Base-by-base conservation (phyloP, 1,140 invertebrate genomes). In the Macrocentrus cingulum region DNA sequence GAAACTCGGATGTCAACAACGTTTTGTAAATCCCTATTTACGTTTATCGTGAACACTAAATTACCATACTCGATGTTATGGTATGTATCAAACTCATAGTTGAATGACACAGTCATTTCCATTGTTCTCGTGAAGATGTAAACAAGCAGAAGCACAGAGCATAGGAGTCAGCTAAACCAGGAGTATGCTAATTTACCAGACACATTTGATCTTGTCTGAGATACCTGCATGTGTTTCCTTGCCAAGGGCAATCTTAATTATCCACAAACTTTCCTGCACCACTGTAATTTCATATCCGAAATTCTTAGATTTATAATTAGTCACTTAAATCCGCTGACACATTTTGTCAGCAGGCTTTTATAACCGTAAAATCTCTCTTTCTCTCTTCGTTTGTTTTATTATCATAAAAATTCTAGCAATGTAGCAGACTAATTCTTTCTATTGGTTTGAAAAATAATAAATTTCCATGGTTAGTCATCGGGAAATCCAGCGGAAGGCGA, bases 81-180 rank as follows among this genome's bases (percentile, higher is more conserved):
- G 7, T 18, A 18, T 42, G 41, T 42, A 42, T 42, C 41, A 42
- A 42, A 42, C 41, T 42, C 41, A 42, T 42, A 42, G 41, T 42
- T 42, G 16, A 42, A 18, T 2, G 41, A 42, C 6, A 42, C n/a
- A 42, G 41, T 3, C 8, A 42, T 9, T 42, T 42, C 15, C 41
- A 42, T 42, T 42, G 18, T 42, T 42, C 41, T 42, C 6, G 18
- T 13, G 41, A 42, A 42, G 41, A 42, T 42, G 41, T 42, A 42
- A 42, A 42, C 41, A 42, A 22, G 44, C 20, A 22, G 44, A 46
- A 20, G 19, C 18, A 23, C 25, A 11, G 44, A 20, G 19, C 18
- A 23, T 46, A 11, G 44, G 20, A 22, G 44, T 46, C 2, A 9
- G 19, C 18, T 11, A 46, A 46, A 29, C 25, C 18, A 46, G 44